These are phyloP conservation scores for Pedicia rivosa DNA, from an alignment of 2,888 invertebrate species.

Conservation along the genomic window DNA sequence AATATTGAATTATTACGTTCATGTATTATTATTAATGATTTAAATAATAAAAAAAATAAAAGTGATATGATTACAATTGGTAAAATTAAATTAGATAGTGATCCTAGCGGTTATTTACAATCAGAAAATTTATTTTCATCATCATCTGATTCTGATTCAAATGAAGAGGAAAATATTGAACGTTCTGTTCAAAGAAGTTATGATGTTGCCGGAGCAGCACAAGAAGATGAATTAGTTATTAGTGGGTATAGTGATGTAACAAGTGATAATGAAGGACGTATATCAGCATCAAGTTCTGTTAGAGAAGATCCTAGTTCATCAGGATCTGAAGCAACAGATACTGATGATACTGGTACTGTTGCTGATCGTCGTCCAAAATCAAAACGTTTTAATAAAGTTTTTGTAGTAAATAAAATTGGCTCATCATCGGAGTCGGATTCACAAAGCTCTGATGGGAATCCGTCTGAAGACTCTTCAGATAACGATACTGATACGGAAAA, in stretches of 20 bases:
- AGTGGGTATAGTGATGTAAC: constrained; percentile 15
- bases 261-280: constrained; percentile 21
- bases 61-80: constrained; percentile 17
- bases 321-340: constrained; percentile 28
- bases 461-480: constrained; percentile 44
- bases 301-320: constrained; percentile 31
- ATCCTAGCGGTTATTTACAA: constrained; percentile 27
- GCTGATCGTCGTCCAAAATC: constrained; percentile 35
- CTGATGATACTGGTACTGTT: constrained; percentile 38
- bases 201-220: constrained; percentile 19
- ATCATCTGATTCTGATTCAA: constrained; percentile 18
- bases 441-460: constrained; percentile 35
- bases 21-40: constrained; percentile 1
- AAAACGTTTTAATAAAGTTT: constrained; percentile 45
- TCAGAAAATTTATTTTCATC: constrained; percentile 41
- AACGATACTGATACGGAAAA: constrained; percentile 40
- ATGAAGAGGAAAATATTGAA: constrained; percentile 9
- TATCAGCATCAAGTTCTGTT: constrained; percentile 27
- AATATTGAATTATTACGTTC: no score
- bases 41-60: constrained; percentile 6
- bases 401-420: constrained; percentile 45
- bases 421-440: constrained; percentile 42
- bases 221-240: constrained; percentile 13
- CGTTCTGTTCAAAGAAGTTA: constrained; percentile 22
- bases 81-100: constrained; percentile 11